Conservation (phyloP, 2,113 vertebrate species). For the Grus americana region DNA sequence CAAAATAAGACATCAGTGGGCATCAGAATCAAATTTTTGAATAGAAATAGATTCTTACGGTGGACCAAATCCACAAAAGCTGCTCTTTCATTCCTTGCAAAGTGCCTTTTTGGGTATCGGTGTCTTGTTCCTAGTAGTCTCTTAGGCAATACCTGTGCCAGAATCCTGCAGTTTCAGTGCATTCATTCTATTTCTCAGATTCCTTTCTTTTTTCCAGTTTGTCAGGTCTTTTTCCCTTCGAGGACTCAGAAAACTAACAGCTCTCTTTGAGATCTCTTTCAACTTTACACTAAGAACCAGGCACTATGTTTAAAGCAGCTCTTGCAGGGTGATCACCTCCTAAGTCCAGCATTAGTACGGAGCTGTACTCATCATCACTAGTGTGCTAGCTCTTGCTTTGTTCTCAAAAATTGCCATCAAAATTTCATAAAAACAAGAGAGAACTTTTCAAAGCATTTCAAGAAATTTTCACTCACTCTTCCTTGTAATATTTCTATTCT, state of each 20-base stretch:
- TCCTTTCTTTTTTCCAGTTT: not conserved
- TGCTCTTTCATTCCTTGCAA: not conserved
- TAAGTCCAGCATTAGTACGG: not conserved
- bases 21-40: not conserved
- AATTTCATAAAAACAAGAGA: not conserved
- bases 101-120: not conserved
- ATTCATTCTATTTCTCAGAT: not conserved
- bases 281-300: not conserved
- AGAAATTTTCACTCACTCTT: not conserved
- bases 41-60: not conserved
- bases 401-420: not conserved
- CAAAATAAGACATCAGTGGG: not conserved
- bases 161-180: not conserved
- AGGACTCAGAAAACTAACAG: not conserved
- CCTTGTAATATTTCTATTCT: not conserved
- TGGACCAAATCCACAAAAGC: not conserved
- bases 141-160: not conserved
- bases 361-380: not conserved
- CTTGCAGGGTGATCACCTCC: not conserved
- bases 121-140: not conserved
- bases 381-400: not conserved
- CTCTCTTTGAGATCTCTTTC: not conserved
- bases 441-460: not conserved
- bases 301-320: not conserved
- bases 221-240: not conserved